Evolutionary conservation across 2,888 invertebrate genomes (phyloP).

Genomic region (Polydrusus pterygomalis): DNA sequence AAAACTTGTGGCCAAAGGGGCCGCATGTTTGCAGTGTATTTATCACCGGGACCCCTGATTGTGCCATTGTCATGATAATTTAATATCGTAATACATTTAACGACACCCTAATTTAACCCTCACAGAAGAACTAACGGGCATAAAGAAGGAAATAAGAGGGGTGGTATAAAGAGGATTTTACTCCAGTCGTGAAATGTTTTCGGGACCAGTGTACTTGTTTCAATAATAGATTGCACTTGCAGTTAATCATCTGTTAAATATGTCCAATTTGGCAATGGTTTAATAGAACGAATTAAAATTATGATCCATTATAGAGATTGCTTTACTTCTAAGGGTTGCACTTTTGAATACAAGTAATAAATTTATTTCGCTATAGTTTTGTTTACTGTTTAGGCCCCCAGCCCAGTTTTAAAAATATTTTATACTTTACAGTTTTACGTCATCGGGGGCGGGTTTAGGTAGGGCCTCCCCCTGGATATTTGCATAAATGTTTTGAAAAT

Average conservation of each 20-base stretch:
- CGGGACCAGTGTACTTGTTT: slow-evolving; percentile 48
- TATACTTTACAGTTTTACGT: too few species aligned
- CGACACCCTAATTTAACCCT: slow-evolving; percentile 72
- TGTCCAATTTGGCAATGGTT: slow-evolving; percentile 28
- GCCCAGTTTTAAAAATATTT: too few species aligned
- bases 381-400: too few species aligned
- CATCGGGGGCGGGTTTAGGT: too few species aligned
- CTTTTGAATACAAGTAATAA: too few species aligned
- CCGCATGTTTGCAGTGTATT: slow-evolving; percentile 73
- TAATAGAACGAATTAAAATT: slow-evolving; percentile 2
- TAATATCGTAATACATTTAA: slow-evolving; percentile 74
- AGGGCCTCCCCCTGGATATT: too few species aligned
- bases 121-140: slow-evolving; percentile 54
- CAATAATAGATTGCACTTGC: slow-evolving; percentile 52
- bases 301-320: neutral
- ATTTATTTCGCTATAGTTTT: too few species aligned
- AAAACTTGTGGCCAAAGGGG: slow-evolving; percentile 73
- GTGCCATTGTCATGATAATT: slow-evolving; percentile 73
- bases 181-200: slow-evolving; percentile 46
- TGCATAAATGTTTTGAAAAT: too few species aligned
- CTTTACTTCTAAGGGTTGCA: neutral
- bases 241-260: slow-evolving; percentile 54
- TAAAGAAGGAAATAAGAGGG: slow-evolving; percentile 56
- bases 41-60: slow-evolving; percentile 72
- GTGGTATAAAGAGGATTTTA: slow-evolving; percentile 51